phyloP scores from a whole-genome alignment of 2,797 vertebrate species.

The Eulemur rubriventer region DNA sequence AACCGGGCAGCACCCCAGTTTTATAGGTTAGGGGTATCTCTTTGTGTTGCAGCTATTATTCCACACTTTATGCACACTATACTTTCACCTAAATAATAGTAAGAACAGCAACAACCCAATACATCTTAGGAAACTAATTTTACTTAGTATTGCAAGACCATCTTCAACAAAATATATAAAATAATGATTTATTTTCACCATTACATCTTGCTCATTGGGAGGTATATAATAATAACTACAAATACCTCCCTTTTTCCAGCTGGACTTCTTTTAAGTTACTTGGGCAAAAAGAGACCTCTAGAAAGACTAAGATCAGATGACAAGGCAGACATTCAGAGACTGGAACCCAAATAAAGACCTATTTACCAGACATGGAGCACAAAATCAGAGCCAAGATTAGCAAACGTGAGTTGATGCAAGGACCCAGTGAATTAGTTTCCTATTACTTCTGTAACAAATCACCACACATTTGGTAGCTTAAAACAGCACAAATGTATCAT shows the following conservation, averaged over 20 bases:
- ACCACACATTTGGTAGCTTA: background rate
- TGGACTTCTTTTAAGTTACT: background rate
- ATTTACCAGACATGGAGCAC: background rate
- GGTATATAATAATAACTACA: background rate
- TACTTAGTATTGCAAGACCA: background rate
- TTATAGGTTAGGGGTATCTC: background rate
- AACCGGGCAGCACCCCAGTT: background rate
- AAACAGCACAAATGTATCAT: background rate
- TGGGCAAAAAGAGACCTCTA: background rate
- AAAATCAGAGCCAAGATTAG: background rate
- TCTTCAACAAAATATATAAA: background rate
- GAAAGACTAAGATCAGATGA: background rate
- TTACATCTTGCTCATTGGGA: background rate
- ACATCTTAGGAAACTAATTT: background rate
- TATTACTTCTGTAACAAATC: background rate
- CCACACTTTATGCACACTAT: too few species aligned
- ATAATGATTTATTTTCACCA: background rate
- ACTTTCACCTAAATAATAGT: background rate
- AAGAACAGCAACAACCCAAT: background rate
- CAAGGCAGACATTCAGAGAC: background rate
- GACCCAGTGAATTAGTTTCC: background rate
- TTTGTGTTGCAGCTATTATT: background rate
- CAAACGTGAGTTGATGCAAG: background rate
- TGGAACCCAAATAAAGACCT: background rate
- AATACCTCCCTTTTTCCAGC: background rate